Conservation (phyloP, 2,888 invertebrate genomes). For the Eilema sororculum region DNA sequence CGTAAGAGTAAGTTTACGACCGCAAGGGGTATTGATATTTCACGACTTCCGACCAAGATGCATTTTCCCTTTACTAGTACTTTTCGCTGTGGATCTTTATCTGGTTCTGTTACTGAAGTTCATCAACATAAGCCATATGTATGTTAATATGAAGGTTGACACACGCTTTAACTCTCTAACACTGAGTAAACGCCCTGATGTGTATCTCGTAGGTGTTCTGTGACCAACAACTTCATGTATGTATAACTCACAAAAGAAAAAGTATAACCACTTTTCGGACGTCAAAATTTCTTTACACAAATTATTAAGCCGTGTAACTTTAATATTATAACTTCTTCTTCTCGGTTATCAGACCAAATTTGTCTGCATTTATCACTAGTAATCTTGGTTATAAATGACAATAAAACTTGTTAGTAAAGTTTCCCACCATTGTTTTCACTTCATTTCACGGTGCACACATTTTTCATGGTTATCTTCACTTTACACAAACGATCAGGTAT, state of each 20-base stretch:
- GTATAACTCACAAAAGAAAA: conserved; percentile 5
- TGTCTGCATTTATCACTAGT: conserved; percentile 4
- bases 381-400: conserved; percentile 11
- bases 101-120: conserved; percentile 23
- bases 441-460: conserved; percentile 27
- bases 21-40: conserved; percentile 10
- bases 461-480: conserved; percentile 41
- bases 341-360: not conserved
- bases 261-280: not conserved
- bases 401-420: conserved; percentile 15
- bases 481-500: conserved; percentile 34
- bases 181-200: not conserved
- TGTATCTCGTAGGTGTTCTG: conserved; percentile 19
- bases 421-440: conserved; percentile 19
- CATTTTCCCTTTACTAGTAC: conserved; percentile 20
- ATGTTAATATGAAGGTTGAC: conserved; percentile 28
- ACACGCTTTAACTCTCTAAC: not conserved
- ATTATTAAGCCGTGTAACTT: not conserved
- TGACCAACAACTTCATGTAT: conserved; percentile 11
- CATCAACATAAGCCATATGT: conserved; percentile 25
- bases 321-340: not conserved
- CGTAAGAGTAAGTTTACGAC: conserved; percentile 18
- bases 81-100: conserved; percentile 14
- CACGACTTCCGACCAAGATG: not conserved
- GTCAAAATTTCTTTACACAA: not conserved